Conservation (phyloP, 2,888 invertebrate species). For the Drosophila pegasa region DNA sequence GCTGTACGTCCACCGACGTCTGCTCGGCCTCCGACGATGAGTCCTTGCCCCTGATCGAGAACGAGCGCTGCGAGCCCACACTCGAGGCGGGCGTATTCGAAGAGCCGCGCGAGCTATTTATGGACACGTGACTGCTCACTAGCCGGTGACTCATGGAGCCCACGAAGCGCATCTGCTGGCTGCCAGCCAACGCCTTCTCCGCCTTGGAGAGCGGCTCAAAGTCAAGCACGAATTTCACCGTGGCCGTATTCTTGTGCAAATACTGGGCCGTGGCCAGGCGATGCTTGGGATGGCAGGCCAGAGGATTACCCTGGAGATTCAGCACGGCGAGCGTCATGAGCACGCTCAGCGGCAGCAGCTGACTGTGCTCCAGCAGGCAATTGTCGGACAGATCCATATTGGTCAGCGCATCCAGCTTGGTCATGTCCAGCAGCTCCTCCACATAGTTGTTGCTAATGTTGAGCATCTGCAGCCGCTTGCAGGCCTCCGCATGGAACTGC, state of each 20-base stretch:
- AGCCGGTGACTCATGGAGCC: conserved; percentile 52
- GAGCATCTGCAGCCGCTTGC: conserved; percentile 86
- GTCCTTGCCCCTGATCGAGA: conserved; percentile 43
- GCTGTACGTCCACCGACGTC: conserved; percentile 10
- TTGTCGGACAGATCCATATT: conserved; percentile 88
- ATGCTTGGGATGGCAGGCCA: conserved; percentile 88
- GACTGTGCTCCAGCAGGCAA: conserved; percentile 87
- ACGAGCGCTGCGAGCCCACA: conserved; percentile 78
- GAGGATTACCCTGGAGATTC: conserved; percentile 87
- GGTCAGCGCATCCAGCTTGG: conserved; percentile 86
- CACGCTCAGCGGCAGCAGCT: conserved; percentile 86
- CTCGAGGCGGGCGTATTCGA: conserved; percentile 82
- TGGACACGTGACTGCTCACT: conserved; percentile 44
- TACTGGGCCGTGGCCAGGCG: conserved; percentile 86
- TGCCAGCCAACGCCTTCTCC: conserved; percentile 86
- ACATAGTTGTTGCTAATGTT: conserved; percentile 88
- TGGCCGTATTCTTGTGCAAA: conserved; percentile 86
- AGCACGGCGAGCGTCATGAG: conserved; percentile 86
- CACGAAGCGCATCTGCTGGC: conserved; percentile 77
- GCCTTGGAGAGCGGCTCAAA: conserved; percentile 85
- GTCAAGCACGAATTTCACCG: conserved; percentile 87
- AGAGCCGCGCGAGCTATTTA: conserved; percentile 53
- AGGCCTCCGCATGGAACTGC: conserved; percentile 86
- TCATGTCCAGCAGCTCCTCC: conserved; percentile 87
- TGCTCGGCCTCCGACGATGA: conserved; percentile 52